Percentiles rank a stretch among this genome's conserved stretches.
phyloP scores from a whole-genome alignment of 2,888 invertebrate genomes.

The Troides oblongomaculatus region DNA sequence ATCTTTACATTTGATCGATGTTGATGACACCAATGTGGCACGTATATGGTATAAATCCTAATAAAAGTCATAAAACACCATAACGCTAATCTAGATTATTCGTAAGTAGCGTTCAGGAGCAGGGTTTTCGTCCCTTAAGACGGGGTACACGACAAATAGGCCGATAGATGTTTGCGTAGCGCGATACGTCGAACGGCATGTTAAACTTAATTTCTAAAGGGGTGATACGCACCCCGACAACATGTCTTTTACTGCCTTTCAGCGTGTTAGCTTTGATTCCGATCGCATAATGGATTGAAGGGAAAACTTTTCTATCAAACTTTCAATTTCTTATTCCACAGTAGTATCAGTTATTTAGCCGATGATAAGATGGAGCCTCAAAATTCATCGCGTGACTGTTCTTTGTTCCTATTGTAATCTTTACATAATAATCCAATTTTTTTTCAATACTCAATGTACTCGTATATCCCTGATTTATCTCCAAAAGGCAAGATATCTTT shows the following conservation, averaged over 20 bases:
- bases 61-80: neutral
- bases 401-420: no score
- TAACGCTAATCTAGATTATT: conserved; percentile 26
- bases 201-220: conserved; percentile 76
- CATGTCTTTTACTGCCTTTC: conserved; percentile 67
- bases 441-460: no score
- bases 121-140: conserved; percentile 42
- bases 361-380: neutral
- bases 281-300: conserved; percentile 42
- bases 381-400: no score
- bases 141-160: conserved; percentile 54
- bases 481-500: no score
- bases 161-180: conserved; percentile 59
- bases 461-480: no score
- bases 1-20: neutral
- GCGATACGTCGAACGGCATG: conserved; percentile 77
- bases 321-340: conserved; percentile 1
- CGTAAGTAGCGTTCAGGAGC: conserved; percentile 51
- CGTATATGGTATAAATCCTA: neutral
- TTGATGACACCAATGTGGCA: neutral
- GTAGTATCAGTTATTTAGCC: neutral
- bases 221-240: conserved; percentile 51
- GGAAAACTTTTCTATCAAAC: conserved; percentile 5
- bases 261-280: conserved; percentile 64
- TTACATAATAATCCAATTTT: no score